Percentiles rank a stretch among this genome's conserved stretches.
Conservation (phyloP, 2,797 vertebrate species). For the Hipposideros larvatus region DNA sequence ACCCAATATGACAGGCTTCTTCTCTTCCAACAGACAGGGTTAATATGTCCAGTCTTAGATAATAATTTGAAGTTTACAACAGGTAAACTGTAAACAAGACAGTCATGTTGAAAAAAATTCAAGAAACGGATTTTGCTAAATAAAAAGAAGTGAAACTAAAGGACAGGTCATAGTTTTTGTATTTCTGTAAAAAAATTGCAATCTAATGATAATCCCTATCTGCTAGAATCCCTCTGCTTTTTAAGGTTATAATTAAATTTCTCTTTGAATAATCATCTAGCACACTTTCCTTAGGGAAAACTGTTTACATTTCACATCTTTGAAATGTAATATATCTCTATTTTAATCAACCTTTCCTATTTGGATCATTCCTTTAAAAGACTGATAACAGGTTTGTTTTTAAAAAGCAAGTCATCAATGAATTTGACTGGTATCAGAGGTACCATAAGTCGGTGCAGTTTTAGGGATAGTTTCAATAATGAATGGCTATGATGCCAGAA, state of each 20-base stretch:
- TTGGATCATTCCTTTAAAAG: conserved; percentile 59
- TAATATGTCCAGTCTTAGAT: conserved; percentile 82
- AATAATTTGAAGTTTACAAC: conserved; percentile 82
- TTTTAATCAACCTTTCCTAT: conserved; percentile 60
- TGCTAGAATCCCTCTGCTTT: background rate
- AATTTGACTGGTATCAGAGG: conserved; percentile 31
- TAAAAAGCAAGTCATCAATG: conserved; percentile 20
- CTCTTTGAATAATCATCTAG: conserved; percentile 78
- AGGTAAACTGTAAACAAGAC: conserved; percentile 84
- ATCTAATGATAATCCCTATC: conserved; percentile 46
- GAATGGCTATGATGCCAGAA: conserved; percentile 1
- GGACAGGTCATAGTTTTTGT: conserved; percentile 71
- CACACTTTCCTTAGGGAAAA: conserved; percentile 71
- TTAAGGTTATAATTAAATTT: conserved; percentile 74
- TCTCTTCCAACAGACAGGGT: conserved; percentile 85
- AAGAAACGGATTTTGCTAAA: conserved; percentile 76
- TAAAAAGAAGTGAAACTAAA: conserved; percentile 77
- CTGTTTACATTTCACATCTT: conserved; percentile 78
- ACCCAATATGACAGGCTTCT: conserved; percentile 84
- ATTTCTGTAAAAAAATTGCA: conserved; percentile 78
- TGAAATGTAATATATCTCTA: conserved; percentile 77
- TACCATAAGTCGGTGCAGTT: conserved; percentile 24
- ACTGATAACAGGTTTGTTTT: conserved; percentile 31
- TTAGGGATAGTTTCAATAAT: conserved; percentile 57
- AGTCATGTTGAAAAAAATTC: conserved; percentile 2